Conservation (phyloP, 2,113 vertebrate genomes). For the Onychostruthus taczanowskii region DNA sequence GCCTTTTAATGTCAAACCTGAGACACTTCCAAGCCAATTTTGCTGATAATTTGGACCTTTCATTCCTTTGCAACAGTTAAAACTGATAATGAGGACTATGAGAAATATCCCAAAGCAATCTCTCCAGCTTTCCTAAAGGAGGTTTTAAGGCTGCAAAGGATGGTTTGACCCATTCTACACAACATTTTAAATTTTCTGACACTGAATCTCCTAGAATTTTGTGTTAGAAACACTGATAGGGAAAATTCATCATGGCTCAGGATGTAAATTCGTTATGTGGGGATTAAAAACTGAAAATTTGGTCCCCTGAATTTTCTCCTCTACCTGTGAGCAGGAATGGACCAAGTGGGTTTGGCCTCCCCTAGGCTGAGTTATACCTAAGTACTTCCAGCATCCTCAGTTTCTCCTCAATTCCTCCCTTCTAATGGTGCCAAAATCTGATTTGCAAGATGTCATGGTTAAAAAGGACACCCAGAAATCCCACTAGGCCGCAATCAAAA, state of each 20-base stretch:
- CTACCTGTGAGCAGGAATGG: background rate
- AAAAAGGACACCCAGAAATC: constrained; percentile 21
- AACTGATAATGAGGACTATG: background rate
- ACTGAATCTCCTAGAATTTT: background rate
- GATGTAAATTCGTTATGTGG: background rate
- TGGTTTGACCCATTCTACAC: background rate
- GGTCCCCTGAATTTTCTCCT: background rate
- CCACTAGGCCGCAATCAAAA: constrained; percentile 37
- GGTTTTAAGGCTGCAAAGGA: background rate
- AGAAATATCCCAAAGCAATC: background rate
- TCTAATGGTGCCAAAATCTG: background rate
- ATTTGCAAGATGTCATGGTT: background rate
- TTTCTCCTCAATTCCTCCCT: background rate
- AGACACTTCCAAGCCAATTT: background rate
- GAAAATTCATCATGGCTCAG: background rate
- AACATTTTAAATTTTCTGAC: background rate
- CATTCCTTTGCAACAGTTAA: background rate
- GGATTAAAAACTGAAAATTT: background rate
- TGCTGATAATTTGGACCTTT: background rate
- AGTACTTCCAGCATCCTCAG: background rate
- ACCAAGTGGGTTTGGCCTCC: background rate
- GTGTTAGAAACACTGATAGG: background rate
- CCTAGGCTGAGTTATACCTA: background rate
- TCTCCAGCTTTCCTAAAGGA: background rate
- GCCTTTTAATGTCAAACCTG: background rate